phyloP scores from a whole-genome alignment of 2,888 invertebrate genomes.

The Catotricha subobsoleta region DNA sequence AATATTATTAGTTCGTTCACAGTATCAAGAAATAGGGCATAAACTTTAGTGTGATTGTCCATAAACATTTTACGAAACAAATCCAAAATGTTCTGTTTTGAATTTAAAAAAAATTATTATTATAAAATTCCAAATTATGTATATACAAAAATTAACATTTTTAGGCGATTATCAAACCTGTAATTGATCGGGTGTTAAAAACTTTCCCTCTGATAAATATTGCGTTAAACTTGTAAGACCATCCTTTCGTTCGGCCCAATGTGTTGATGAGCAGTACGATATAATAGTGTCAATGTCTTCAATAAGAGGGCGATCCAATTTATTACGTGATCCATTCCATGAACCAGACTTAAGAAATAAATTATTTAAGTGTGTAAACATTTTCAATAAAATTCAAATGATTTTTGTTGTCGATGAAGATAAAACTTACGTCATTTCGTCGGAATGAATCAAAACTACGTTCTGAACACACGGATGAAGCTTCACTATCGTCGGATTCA shows the following conservation, averaged over 20 bases:
- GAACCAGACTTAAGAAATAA: slow-evolving; percentile 47
- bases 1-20: slow-evolving; percentile 74
- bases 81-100: slow-evolving; percentile 65
- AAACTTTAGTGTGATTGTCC: slow-evolving; percentile 88
- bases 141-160: not conserved
- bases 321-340: slow-evolving; percentile 65
- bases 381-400: too few species aligned
- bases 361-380: slow-evolving; percentile 7
- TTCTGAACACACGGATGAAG: slow-evolving; percentile 90
- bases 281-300: slow-evolving; percentile 77
- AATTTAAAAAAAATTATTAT: not conserved
- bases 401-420: not conserved
- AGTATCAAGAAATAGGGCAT: slow-evolving; percentile 83
- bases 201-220: slow-evolving; percentile 41
- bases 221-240: slow-evolving; percentile 67
- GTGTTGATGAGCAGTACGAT: slow-evolving; percentile 68
- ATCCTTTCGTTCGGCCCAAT: slow-evolving; percentile 91
- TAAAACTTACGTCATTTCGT: slow-evolving; percentile 49
- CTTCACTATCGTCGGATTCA: slow-evolving; percentile 77
- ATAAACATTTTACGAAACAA: slow-evolving; percentile 93
- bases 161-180: not conserved
- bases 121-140: not conserved
- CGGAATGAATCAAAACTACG: slow-evolving; percentile 65
- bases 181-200: slow-evolving; percentile 39
- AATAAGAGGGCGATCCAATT: slow-evolving; percentile 45